Evolutionary conservation across 2,113 vertebrate species (phyloP).

Genomic region (Numenius arquata): DNA sequence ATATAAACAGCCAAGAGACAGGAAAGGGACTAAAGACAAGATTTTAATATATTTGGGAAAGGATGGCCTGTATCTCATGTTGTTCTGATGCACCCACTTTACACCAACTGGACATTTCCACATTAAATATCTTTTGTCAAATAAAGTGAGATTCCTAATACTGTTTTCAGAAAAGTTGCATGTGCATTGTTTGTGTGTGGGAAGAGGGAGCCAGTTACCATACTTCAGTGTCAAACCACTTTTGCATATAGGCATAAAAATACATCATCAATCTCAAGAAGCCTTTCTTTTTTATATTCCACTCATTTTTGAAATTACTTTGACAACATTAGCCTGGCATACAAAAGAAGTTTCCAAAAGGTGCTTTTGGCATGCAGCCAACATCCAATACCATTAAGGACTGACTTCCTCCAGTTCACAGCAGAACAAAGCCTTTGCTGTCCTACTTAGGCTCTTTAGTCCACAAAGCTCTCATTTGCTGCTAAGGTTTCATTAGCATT

Average conservation of each 20-base stretch:
- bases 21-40: background rate
- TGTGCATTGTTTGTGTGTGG: background rate
- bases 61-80: background rate
- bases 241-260: background rate
- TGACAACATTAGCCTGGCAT: conserved; percentile 25
- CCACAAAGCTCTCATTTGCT: conserved; percentile 47
- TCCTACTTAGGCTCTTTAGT: conserved; percentile 62
- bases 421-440: conserved; percentile 69
- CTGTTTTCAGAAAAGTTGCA: background rate
- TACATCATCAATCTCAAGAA: background rate
- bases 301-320: conserved; percentile 25
- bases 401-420: conserved; percentile 47
- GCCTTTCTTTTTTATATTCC: conserved; percentile 7
- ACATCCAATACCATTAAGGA: conserved; percentile 16
- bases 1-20: background rate
- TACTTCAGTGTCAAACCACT: background rate
- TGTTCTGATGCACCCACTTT: background rate
- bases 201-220: background rate
- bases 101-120: background rate
- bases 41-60: background rate
- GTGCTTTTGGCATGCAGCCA: conserved; percentile 46
- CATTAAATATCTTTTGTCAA: background rate
- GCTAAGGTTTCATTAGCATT: conserved; percentile 56
- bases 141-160: background rate
- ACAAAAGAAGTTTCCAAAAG: conserved; percentile 52